A percentile compares a stretch with the other conserved stretches of the same genome.
Evolutionary conservation across 2,113 vertebrate species (phyloP).

Genomic region (Alethe diademata): DNA sequence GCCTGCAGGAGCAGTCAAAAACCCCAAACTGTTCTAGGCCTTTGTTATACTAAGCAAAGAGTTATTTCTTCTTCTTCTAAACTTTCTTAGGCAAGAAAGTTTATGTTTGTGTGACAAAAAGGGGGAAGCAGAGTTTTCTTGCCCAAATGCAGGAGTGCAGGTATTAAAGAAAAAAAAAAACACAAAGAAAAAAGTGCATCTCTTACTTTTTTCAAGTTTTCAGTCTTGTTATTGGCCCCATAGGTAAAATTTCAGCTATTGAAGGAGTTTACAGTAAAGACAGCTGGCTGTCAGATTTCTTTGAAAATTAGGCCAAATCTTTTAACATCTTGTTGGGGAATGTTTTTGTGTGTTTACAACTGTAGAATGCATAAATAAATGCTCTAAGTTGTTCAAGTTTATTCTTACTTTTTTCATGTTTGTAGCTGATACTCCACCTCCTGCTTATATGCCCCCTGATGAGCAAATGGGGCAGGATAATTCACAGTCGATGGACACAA

Average conservation of each 20-base stretch:
- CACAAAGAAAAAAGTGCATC: not conserved
- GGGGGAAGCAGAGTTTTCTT: not conserved
- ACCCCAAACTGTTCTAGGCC: not conserved
- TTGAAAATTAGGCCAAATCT: not conserved
- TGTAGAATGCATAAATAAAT: not conserved
- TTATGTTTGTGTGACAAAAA: not conserved
- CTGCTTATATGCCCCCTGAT: constrained; percentile 97
- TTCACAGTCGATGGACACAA: constrained; percentile 94
- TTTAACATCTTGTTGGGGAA: not conserved
- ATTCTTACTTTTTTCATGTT: not conserved
- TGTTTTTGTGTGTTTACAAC: not conserved
- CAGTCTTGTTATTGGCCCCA: not conserved
- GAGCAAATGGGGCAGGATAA: constrained; percentile 93
- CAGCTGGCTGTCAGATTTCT: not conserved
- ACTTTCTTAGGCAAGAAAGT: not conserved
- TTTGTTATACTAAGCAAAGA: not conserved
- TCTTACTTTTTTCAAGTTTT: not conserved
- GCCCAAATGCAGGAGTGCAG: not conserved
- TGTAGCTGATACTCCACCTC: constrained; percentile 95
- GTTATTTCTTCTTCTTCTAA: not conserved
- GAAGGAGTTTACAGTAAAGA: not conserved
- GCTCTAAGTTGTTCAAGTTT: not conserved
- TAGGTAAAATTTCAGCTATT: not conserved
- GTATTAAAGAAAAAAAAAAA: not conserved
- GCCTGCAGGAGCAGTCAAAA: not conserved